These are phyloP conservation scores for Ichneumoninae sp. DNA, from an alignment of 2,888 invertebrate genomes.

Conservation along the genomic window DNA sequence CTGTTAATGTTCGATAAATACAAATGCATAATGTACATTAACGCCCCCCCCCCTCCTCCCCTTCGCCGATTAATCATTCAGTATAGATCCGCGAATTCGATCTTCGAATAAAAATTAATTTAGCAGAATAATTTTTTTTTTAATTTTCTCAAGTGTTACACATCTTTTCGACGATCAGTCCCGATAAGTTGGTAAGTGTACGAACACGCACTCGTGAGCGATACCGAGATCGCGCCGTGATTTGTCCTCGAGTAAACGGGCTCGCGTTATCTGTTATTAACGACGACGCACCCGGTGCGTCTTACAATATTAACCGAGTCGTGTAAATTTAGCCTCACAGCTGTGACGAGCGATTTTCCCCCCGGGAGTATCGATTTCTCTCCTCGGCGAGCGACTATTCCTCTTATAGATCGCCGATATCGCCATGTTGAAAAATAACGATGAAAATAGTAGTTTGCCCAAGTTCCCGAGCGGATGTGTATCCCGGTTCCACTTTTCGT, in stretches of 20 bases:
- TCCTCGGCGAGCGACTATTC: neutral
- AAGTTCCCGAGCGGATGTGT: neutral
- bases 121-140: neutral
- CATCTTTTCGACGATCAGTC: neutral
- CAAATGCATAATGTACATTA: too few species aligned
- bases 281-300: constrained; percentile 18
- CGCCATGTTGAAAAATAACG: neutral
- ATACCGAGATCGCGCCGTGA: constrained; percentile 19
- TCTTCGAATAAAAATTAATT: neutral
- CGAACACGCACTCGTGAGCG: neutral
- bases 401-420: neutral
- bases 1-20: too few species aligned
- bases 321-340: constrained; percentile 12
- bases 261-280: constrained; percentile 38
- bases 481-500: neutral
- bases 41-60: too few species aligned
- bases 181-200: neutral
- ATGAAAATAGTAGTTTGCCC: neutral
- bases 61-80: too few species aligned
- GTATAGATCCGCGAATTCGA: too few species aligned
- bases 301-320: neutral
- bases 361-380: constrained; percentile 11
- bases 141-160: neutral
- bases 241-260: constrained; percentile 41
- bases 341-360: constrained; percentile 9